These are phyloP conservation scores for Mixornis gularis DNA, from an alignment of 2,113 vertebrate species.

Conservation along the genomic window DNA sequence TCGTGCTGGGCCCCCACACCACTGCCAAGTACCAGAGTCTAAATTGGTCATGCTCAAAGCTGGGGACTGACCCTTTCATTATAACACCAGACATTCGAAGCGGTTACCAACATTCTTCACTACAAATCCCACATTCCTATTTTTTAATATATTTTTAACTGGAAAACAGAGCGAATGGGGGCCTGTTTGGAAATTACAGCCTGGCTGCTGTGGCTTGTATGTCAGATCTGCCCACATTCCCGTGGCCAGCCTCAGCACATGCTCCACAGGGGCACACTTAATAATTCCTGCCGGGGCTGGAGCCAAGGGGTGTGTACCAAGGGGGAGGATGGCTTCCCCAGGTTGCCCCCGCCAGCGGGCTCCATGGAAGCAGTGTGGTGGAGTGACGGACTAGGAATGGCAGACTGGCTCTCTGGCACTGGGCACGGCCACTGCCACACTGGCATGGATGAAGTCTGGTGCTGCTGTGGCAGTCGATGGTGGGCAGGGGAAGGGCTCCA, in stretches of 20 bases:
- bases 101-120: conserved; percentile 60
- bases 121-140: conserved; percentile 62
- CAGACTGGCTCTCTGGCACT: background rate
- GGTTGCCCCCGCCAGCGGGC: background rate
- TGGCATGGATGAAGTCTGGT: background rate
- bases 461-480: rapidly evolving
- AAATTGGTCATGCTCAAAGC: conserved; percentile 62
- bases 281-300: conserved; percentile 53
- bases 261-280: conserved; percentile 64
- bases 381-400: background rate
- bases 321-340: background rate
- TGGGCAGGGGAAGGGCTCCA: background rate
- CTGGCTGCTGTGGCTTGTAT: conserved; percentile 67
- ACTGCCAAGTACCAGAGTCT: conserved; percentile 49
- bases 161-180: conserved; percentile 50
- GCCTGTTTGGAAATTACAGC: conserved; percentile 68
- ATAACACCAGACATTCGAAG: conserved; percentile 66
- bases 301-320: conserved; percentile 34
- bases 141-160: conserved; percentile 75
- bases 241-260: conserved; percentile 69
- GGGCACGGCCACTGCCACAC: rapidly evolving
- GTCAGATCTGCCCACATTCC: conserved; percentile 72
- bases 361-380: background rate
- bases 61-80: conserved; percentile 65
- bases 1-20: background rate